A percentile compares a stretch with the other conserved stretches of the same genome.
Evolutionary conservation across 2,113 vertebrate genomes (phyloP).

Genomic region (Alaudala cheleensis): DNA sequence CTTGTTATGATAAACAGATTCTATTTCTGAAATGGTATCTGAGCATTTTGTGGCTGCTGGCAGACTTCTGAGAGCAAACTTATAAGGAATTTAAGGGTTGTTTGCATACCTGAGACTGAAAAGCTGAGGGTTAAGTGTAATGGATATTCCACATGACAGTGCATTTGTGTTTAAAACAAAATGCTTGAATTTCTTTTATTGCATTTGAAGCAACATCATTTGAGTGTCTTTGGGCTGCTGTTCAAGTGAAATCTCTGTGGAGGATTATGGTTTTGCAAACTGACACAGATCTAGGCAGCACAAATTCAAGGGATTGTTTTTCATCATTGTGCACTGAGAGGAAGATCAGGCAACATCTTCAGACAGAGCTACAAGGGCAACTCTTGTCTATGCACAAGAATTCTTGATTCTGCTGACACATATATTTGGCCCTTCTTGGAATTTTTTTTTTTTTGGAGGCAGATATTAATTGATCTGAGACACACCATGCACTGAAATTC

Average conservation of each 20-base stretch:
- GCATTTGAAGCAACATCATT: background rate
- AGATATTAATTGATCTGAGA: background rate
- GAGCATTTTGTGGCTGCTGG: background rate
- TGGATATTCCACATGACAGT: background rate
- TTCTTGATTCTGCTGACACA: background rate
- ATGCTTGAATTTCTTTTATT: background rate
- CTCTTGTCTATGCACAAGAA: background rate
- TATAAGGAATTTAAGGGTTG: background rate
- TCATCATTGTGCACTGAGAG: background rate
- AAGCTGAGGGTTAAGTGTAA: accelerated
- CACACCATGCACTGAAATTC: background rate
- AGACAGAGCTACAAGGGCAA: background rate
- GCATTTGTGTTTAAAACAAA: background rate
- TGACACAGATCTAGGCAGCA: background rate
- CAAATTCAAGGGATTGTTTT: background rate
- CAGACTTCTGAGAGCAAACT: background rate
- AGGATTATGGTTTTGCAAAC: background rate
- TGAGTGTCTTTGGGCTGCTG: background rate
- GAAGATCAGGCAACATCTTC: background rate
- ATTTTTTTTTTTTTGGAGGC: background rate
- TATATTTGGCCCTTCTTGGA: background rate
- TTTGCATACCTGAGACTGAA: background rate
- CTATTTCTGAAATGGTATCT: background rate
- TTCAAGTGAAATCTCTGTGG: background rate
- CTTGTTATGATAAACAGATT: background rate